These are phyloP conservation scores for Lycia hirtaria DNA, from an alignment of 2,888 invertebrate species.

Conservation along the genomic window DNA sequence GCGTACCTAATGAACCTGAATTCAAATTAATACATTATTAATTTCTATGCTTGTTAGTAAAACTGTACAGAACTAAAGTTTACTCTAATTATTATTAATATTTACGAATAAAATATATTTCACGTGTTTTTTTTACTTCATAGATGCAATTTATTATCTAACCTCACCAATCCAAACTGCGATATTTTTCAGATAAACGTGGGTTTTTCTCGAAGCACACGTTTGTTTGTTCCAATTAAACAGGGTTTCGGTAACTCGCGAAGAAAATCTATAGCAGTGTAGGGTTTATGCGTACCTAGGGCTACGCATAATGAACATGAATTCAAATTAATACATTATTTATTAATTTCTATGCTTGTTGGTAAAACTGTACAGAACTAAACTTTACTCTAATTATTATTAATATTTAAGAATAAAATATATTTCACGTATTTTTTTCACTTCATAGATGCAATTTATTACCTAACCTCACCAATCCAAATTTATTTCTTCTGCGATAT, in stretches of 20 bases:
- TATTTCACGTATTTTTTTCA: neutral
- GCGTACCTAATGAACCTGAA: too few species aligned
- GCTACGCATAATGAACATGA: too few species aligned
- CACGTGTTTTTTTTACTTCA: neutral
- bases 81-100: too few species aligned
- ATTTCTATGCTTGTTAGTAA: too few species aligned
- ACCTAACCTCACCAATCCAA: slow-evolving; percentile 4
- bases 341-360: too few species aligned
- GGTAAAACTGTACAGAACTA: too few species aligned
- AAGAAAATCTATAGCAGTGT: slow-evolving; percentile 13
- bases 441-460: slow-evolving; percentile 1
- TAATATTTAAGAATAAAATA: too few species aligned
- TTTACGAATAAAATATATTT: slow-evolving; percentile 1
- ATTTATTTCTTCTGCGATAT: slow-evolving; percentile 12
- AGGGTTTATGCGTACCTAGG: too few species aligned
- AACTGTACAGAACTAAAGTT: too few species aligned
- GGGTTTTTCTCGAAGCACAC: slow-evolving; percentile 3
- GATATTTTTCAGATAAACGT: slow-evolving; percentile 8
- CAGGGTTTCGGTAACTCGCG: slow-evolving; percentile 12
- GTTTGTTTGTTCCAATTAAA: slow-evolving; percentile 26
- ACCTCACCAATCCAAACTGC: slow-evolving; percentile 7
- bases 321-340: too few species aligned
- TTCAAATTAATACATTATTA: too few species aligned
- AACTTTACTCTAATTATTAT: too few species aligned
- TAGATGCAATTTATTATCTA: slow-evolving; percentile 3